Base-by-base conservation (phyloP, 2,113 vertebrate genomes). In the Sarotherodon lohbergeri region DNA sequence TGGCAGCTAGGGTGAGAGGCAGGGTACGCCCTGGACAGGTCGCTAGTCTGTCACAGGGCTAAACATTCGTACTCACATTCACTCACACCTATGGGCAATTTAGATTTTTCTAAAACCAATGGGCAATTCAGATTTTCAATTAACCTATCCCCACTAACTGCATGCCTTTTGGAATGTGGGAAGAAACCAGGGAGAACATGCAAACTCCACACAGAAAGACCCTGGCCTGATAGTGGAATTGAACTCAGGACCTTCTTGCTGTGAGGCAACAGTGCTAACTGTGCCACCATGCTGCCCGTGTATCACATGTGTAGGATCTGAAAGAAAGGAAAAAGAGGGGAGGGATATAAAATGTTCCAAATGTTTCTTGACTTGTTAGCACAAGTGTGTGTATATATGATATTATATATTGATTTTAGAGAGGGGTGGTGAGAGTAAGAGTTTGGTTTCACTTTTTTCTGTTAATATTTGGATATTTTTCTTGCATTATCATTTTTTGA, bases 61-160 rank as follows among this genome's bases (percentile, higher is more conserved):
- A 22, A 10, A 54, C 19, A 54, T 54, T 54, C 0, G 5, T 54
- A 54, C 19, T n/a, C 46, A 50, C 0, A 4, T 50, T 50, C 48
- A 50, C 1, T 50, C 52, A 54, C n/a, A 55, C 0, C 29, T 32
- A 32, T 5, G 5, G 29, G 29, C 29, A 32, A 32, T 32, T 32
- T 32, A 32, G 29, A 32, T 2, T 32, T 32, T 32, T 34, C 34
- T 34, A 32, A 32, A 32, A 32, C 7, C 3, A 1, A 55, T 22
- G 52, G n/a, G 52, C 52, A 55, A 55, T 55, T 12, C 5, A 13
- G 54, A 55, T 13, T 24, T 24, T 24, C 52, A 22, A 6, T 55
- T 6, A 55, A 1, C n/a, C n/a, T 6, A 6, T 55, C 4, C n/a
- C 52, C 5, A 55, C 52, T 22, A 6, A 55, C n/a, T 55, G n/a